Evolutionary conservation across 1,140 invertebrate species (phyloP).

Genomic region (Drosophila carrolli): DNA sequence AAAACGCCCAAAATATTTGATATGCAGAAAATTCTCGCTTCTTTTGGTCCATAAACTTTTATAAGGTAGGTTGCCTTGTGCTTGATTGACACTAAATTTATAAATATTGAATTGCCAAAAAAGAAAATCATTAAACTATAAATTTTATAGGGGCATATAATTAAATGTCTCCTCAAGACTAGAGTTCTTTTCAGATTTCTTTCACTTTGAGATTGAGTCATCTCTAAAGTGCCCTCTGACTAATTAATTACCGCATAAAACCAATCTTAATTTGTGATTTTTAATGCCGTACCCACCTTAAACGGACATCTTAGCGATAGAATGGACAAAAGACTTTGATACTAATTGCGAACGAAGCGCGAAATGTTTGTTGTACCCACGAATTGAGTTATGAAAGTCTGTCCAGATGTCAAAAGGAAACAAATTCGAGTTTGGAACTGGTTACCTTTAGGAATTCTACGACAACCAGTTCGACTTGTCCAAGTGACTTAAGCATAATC

Average conservation of each 20-base stretch:
- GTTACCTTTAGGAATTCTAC: constrained; percentile 12
- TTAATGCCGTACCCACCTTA: constrained; percentile 43
- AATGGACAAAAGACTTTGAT: constrained; percentile 21
- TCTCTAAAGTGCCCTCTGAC: neutral
- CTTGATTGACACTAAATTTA: neutral
- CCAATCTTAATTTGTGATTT: constrained; percentile 18
- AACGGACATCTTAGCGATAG: constrained; percentile 9
- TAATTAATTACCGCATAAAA: constrained; percentile 45
- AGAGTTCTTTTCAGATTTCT: constrained; percentile 9
- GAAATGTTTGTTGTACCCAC: constrained; percentile 18
- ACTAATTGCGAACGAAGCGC: constrained; percentile 29
- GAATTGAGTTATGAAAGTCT: constrained; percentile 41
- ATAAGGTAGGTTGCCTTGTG: neutral
- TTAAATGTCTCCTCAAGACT: neutral
- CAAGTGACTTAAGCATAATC: constrained; percentile 25
- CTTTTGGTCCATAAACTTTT: neutral
- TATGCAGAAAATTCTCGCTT: neutral
- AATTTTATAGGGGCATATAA: neutral
- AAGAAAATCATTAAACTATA: neutral
- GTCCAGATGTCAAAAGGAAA: constrained; percentile 12
- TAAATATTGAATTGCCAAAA: neutral
- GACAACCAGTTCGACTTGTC: constrained; percentile 35
- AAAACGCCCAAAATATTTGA: neutral
- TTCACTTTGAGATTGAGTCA: constrained; percentile 14
- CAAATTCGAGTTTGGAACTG: constrained; percentile 22